Evolutionary conservation across 1,140 invertebrate species (phyloP), one percentile per base, ranked within the genome.

Genomic region (Melipona quadrifasciata): DNA sequence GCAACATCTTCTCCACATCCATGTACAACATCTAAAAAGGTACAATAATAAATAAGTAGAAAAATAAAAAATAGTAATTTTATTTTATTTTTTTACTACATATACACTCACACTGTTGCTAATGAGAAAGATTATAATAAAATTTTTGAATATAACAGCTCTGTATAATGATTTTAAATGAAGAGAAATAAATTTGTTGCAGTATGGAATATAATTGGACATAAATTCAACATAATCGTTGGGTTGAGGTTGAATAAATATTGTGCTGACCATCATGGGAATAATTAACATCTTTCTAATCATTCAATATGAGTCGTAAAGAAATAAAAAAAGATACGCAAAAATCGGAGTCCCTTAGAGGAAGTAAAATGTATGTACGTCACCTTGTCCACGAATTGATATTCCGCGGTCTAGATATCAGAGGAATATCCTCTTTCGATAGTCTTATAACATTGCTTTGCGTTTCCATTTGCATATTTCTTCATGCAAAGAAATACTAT

Each of bases 1-100:
- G 92, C 96, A 96, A 92, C 96, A 97, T 96, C 95, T 95, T 89
- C 95, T 94, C 96, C 96, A 97, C 87, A 96, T 93, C 94, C 96
- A 96, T 47, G 95, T 95, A 91, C 96, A 96, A 91, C 96, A 90
- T 83, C 89, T 90, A 68, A 11, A 77, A 82, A n/a, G 11, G 31
- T 3, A 53, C 21, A 57, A 72, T n/a, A 61, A 57, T 14, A 12
- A 34, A 53, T 34, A 27, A 57, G 19, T 21, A 27, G 12, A n/a
- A 24, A 24, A 27, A 21, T 27, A 47, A 80, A 34, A 16, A 19
- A 10, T n/a, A n/a, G n/a, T n/a, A 17, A 17, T 24, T 70, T 24
- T 24, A 14, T 1, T 70, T 19, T 67, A 31, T 5, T 21, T 39
- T 24, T 24, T 34, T 39, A 39, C 14, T 12, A 21, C 1, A 24